Percentiles rank a stretch among this genome's conserved stretches.
Conservation (phyloP, 1,140 invertebrate species). For the Scaptodrosophila lebanonensis region DNA sequence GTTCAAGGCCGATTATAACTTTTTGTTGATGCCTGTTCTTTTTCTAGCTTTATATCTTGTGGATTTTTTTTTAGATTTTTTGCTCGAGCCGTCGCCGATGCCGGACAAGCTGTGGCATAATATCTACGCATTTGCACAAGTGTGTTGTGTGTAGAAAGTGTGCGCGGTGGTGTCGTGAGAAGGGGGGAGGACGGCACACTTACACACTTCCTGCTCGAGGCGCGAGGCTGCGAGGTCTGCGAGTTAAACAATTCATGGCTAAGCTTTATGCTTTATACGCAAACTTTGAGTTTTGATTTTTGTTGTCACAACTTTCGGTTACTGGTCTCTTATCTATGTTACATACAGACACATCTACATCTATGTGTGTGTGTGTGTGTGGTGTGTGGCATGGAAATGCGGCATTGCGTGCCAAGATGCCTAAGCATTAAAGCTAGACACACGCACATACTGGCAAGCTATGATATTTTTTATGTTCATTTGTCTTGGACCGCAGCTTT, state of each 20-base stretch:
- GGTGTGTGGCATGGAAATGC: not conserved
- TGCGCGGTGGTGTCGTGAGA: not conserved
- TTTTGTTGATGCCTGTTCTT: constrained; percentile 16
- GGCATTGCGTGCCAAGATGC: too few species aligned
- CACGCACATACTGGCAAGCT: too few species aligned
- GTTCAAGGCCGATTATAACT: too few species aligned
- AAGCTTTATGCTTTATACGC: constrained; percentile 47
- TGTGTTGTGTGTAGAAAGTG: constrained; percentile 25
- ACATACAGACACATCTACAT: too few species aligned
- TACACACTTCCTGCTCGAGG: constrained; percentile 28
- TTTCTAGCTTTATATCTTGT: constrained; percentile 15
- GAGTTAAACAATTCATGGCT: constrained; percentile 51
- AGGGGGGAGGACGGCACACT: constrained; percentile 26
- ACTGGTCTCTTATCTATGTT: too few species aligned
- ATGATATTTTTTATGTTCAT: constrained; percentile 46
- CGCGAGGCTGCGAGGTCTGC: not conserved
- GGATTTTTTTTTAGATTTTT: constrained; percentile 24
- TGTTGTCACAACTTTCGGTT: constrained; percentile 26
- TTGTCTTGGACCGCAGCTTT: constrained; percentile 50
- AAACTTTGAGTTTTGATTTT: constrained; percentile 57
- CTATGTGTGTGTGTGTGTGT: too few species aligned
- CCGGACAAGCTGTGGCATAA: constrained; percentile 57
- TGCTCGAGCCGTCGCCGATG: constrained; percentile 18
- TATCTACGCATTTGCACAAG: constrained; percentile 47
- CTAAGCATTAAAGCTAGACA: too few species aligned